phyloP scores from a whole-genome alignment of 2,113 vertebrate genomes.

The Hirundichthys speculiger region DNA sequence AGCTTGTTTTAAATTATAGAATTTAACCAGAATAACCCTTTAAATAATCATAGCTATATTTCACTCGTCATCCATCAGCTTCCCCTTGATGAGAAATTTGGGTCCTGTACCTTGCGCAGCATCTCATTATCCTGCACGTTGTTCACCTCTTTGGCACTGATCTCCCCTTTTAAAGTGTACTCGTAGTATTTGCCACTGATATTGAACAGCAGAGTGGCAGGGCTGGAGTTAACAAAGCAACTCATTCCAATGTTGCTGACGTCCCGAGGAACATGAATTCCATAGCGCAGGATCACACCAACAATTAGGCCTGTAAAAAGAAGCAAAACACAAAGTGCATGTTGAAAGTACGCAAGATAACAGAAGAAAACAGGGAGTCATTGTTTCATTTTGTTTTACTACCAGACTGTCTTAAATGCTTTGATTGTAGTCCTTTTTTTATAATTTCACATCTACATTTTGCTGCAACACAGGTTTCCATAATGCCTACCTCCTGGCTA shows the following conservation, averaged over 20 bases:
- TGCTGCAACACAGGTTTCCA: no score
- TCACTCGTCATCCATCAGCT: no score
- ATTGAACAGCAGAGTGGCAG: conserved; percentile 92
- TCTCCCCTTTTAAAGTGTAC: conserved; percentile 94
- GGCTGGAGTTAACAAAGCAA: conserved; percentile 91
- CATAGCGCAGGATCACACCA: conserved; percentile 92
- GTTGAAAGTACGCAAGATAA: background rate
- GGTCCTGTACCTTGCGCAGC: conserved; percentile 90
- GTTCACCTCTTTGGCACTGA: conserved; percentile 85
- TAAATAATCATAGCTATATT: no score
- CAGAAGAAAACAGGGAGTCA: no score
- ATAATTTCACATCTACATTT: no score
- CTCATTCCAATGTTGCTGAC: conserved; percentile 87
- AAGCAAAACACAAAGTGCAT: background rate
- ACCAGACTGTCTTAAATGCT: no score
- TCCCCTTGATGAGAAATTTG: background rate
- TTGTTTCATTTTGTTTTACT: no score
- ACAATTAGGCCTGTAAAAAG: conserved; percentile 87
- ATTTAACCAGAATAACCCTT: no score
- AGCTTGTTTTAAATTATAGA: no score
- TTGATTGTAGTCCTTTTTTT: no score
- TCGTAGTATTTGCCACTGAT: conserved; percentile 95
- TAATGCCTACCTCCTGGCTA: no score
- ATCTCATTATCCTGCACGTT: conserved; percentile 94
- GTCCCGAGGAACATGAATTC: conserved; percentile 91